These are phyloP conservation scores for Lagodon rhomboides DNA, from an alignment of 2,797 vertebrate genomes.

Conservation along the genomic window DNA sequence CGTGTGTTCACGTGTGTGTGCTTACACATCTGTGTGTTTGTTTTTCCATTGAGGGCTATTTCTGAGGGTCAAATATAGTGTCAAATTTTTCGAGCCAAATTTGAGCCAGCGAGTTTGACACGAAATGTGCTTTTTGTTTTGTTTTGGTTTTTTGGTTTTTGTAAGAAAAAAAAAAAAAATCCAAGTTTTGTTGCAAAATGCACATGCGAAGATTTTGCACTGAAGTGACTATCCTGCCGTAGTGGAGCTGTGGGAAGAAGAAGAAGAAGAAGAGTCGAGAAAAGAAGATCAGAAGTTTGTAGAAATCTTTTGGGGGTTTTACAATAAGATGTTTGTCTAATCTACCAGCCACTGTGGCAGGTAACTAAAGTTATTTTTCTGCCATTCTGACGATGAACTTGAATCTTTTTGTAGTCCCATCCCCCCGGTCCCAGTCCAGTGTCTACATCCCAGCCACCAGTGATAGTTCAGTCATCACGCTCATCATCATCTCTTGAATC, in stretches of 20 bases:
- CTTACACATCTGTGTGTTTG: constrained; percentile 36
- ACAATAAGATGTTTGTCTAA: constrained; percentile 48
- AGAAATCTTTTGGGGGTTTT: constrained; percentile 58
- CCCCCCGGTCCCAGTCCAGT: constrained; percentile 24
- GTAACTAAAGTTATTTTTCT: constrained; percentile 46
- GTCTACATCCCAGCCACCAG: constrained; percentile 41
- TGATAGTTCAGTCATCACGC: constrained; percentile 11
- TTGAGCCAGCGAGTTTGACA: constrained; percentile 63
- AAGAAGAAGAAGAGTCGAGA: constrained; percentile 4
- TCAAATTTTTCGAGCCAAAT: constrained; percentile 47
- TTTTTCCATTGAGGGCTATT: constrained; percentile 74
- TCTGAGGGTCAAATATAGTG: constrained; percentile 63
- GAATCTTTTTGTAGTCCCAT: constrained; percentile 60
- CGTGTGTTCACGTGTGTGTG: constrained; percentile 36
- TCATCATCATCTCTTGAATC: constrained; percentile 50
- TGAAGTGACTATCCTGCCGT: constrained; percentile 68
- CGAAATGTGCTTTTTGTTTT: constrained; percentile 27
- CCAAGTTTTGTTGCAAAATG: constrained; percentile 71
- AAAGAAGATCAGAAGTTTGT: constrained; percentile 52
- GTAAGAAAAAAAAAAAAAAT: constrained; percentile 10
- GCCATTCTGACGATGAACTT: constrained; percentile 62
- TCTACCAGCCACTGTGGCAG: constrained; percentile 59
- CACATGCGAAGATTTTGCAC: constrained; percentile 78
- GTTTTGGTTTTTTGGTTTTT: constrained; percentile 36
- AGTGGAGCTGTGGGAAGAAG: constrained; percentile 42